Base-by-base conservation (phyloP, 2,888 invertebrate species). In the Sceliomorpha sp. region DNA sequence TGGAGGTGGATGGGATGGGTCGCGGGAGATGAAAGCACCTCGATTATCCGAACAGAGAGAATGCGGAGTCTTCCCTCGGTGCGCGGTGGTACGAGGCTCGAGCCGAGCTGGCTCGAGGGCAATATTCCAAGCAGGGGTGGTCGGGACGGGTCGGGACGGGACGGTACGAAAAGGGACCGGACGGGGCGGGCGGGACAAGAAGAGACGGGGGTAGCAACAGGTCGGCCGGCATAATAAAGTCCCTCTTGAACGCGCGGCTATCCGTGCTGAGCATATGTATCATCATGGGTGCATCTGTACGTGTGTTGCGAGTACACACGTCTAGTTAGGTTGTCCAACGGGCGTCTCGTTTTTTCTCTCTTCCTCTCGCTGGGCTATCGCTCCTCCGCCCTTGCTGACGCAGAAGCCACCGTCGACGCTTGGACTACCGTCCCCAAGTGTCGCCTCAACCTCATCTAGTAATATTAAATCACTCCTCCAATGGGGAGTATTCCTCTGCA, bases 141-240 rank as follows among this genome's bases (percentile, higher is more conserved):
- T n/a, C n/a, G n/a, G n/a, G n/a, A n/a, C n/a, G n/a, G n/a, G n/a
- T n/a, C n/a, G n/a, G n/a, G n/a, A n/a, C n/a, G n/a, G n/a, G n/a
- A n/a, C n/a, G n/a, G n/a, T n/a, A n/a, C n/a, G n/a, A n/a, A n/a
- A n/a, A n/a, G n/a, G n/a, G n/a, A n/a, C n/a, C n/a, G n/a, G n/a
- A n/a, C n/a, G n/a, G n/a, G n/a, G n/a, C n/a, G n/a, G n/a, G n/a
- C n/a, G 60, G 45, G 45, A 50, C 60, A 51, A 56, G 50, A 36
- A 36, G 45, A 36, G 51, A 58, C 48, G 37, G 58, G 63, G 69
- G 44, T 58, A 51, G 70, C 70, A 70, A 70, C 70, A 70, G 70
- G 70, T 70, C 70, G 70, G 55, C 40, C 39, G 55, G 64, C 55
- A 64, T 56, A 64, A 59, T 45, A 59, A 40, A 45, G 50, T 50